These are phyloP conservation scores for Pheosia gnoma DNA, from an alignment of 2,888 invertebrate species.

Conservation along the genomic window DNA sequence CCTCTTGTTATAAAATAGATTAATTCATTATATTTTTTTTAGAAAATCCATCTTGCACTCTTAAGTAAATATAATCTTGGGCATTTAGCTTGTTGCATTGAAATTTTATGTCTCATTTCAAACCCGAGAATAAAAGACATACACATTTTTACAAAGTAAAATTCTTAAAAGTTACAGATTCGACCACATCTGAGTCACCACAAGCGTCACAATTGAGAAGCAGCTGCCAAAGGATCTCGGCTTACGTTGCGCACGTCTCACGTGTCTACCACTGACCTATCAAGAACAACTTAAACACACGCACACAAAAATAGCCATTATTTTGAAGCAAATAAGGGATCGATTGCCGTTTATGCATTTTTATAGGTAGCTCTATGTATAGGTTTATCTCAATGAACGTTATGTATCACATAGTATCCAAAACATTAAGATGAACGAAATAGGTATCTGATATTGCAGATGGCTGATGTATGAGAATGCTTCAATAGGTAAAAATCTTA, in stretches of 20 bases:
- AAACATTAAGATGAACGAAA: not conserved
- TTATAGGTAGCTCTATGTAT: not conserved
- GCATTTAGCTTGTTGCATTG: too few species aligned
- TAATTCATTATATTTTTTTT: too few species aligned
- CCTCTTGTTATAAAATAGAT: too few species aligned
- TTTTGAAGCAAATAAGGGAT: not conserved
- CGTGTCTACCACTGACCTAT: constrained; percentile 54
- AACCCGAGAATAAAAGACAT: too few species aligned
- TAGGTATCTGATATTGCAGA: not conserved
- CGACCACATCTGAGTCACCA: constrained; percentile 61
- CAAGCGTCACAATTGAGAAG: constrained; percentile 62
- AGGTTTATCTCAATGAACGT: not conserved
- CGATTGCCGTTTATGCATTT: not conserved
- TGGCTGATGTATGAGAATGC: too few species aligned
- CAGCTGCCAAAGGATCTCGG: constrained; percentile 83
- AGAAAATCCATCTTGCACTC: too few species aligned
- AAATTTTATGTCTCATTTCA: too few species aligned
- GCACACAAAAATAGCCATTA: constrained; percentile 18
- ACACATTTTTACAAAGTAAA: not conserved
- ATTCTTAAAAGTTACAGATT: constrained; percentile 22
- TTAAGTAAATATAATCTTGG: too few species aligned
- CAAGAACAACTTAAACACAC: constrained; percentile 53
- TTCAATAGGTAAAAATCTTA: too few species aligned
- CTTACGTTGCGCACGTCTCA: constrained; percentile 80
- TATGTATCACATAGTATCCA: not conserved